A percentile compares a stretch with the other conserved stretches of the same genome.
These are phyloP conservation scores for Spea bombifrons DNA, from an alignment of 2,113 vertebrate species.

Conservation along the genomic window DNA sequence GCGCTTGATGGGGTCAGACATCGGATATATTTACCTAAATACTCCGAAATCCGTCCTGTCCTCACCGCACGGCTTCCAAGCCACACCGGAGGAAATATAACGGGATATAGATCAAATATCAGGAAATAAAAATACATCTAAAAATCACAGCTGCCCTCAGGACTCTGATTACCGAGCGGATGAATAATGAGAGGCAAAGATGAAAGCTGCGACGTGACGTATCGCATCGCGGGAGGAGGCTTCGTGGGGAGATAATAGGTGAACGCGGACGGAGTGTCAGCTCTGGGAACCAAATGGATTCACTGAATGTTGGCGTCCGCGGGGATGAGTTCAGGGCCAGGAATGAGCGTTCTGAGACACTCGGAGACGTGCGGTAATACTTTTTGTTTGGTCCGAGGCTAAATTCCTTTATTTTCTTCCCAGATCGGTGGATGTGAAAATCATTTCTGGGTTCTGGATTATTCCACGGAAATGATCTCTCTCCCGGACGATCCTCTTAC, in stretches of 20 bases:
- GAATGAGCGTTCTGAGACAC: not conserved
- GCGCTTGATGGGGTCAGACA: not conserved
- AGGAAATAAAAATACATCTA: not conserved
- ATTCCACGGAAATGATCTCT: not conserved
- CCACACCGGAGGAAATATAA: not conserved
- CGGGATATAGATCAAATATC: not conserved
- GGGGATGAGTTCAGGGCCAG: not conserved
- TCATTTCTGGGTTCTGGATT: not conserved
- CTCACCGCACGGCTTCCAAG: not conserved
- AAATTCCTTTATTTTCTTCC: not conserved
- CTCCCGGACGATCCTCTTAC: not conserved
- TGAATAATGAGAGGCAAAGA: not conserved
- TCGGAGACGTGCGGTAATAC: not conserved
- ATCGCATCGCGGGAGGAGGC: not conserved
- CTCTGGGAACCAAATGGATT: not conserved
- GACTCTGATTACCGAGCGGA: not conserved
- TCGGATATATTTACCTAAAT: not conserved
- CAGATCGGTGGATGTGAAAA: not conserved
- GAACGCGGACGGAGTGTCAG: not conserved
- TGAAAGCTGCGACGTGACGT: not conserved
- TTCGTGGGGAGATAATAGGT: not conserved
- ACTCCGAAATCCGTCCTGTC: not conserved
- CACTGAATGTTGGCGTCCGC: not conserved
- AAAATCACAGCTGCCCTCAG: not conserved
- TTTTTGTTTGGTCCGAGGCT: not conserved